These are phyloP conservation scores for Oophaga sylvatica DNA, from an alignment of 2,797 vertebrate genomes.

Conservation along the genomic window DNA sequence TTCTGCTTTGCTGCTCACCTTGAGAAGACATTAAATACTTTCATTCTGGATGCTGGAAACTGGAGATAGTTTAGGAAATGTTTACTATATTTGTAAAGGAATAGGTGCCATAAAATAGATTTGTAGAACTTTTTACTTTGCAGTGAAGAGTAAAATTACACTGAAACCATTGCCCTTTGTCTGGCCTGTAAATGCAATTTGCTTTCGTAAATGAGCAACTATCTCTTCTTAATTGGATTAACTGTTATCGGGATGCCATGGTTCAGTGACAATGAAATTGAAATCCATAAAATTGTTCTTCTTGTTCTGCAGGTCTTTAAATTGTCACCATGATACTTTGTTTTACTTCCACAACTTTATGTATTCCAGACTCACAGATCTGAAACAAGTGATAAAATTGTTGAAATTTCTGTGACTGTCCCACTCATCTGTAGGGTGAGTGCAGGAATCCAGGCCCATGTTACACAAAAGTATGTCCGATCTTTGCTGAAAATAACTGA, in stretches of 20 bases:
- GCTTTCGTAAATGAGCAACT: slow-evolving; percentile 15
- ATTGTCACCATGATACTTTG: slow-evolving; percentile 1
- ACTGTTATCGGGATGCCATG: slow-evolving; percentile 22
- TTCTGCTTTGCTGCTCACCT: background rate
- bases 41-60: background rate
- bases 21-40: background rate
- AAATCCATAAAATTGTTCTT: slow-evolving; percentile 11
- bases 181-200: slow-evolving; percentile 32
- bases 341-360: background rate
- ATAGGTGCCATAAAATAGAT: slow-evolving; percentile 23
- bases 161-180: slow-evolving; percentile 24
- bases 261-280: slow-evolving; percentile 37
- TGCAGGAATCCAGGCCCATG: background rate
- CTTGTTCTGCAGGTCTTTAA: background rate
- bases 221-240: slow-evolving; percentile 29
- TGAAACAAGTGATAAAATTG: background rate
- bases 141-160: slow-evolving; percentile 12
- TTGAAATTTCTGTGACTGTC: background rate
- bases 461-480: background rate
- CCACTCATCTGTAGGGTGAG: background rate
- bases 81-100: slow-evolving; percentile 6
- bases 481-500: background rate
- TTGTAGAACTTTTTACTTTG: slow-evolving; percentile 5
- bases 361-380: background rate
- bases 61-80: background rate